Percentiles rank a stretch among this genome's conserved stretches.
Conservation (phyloP, 1,140 invertebrate genomes). For the Lerema accius region DNA sequence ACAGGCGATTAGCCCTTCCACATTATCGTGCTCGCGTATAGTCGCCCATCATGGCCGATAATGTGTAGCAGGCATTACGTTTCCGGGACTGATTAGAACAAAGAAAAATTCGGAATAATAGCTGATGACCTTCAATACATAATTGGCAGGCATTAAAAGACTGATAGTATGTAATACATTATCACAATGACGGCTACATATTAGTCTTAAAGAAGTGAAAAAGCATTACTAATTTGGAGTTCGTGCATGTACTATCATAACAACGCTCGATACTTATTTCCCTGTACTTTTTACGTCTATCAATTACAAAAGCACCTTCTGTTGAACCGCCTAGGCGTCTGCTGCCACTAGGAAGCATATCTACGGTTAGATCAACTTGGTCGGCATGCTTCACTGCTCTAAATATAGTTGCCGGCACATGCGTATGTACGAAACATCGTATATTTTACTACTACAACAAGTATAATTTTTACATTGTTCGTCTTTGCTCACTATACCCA, state of each 20-base stretch:
- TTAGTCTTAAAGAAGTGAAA: constrained; percentile 19
- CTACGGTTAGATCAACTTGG: constrained; percentile 18
- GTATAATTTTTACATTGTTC: neutral
- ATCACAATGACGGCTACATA: constrained; percentile 12
- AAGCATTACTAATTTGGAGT: constrained; percentile 25
- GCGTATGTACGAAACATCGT: constrained; percentile 5
- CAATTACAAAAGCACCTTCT: constrained; percentile 16
- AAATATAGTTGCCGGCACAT: constrained; percentile 16
- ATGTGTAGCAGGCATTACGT: too few species aligned
- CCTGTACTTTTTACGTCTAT: constrained; percentile 23
- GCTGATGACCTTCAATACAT: constrained; percentile 12
- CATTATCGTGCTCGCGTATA: too few species aligned
- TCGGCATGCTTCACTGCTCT: constrained; percentile 6
- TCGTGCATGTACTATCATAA: constrained; percentile 26
- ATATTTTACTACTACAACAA: neutral
- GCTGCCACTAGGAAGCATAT: constrained; percentile 7
- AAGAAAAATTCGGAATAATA: constrained; percentile 21
- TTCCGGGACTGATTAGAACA: constrained; percentile 27
- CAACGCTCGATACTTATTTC: constrained; percentile 4
- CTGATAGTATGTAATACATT: constrained; percentile 17
- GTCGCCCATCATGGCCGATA: too few species aligned
- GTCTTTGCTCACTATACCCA: too few species aligned
- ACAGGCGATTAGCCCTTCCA: too few species aligned
- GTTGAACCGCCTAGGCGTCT: neutral
- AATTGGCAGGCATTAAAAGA: constrained; percentile 18